Evolutionary conservation across 2,888 invertebrate species (phyloP), one percentile per base, ranked within the genome.

Genomic region (Mylabris sibirica): DNA sequence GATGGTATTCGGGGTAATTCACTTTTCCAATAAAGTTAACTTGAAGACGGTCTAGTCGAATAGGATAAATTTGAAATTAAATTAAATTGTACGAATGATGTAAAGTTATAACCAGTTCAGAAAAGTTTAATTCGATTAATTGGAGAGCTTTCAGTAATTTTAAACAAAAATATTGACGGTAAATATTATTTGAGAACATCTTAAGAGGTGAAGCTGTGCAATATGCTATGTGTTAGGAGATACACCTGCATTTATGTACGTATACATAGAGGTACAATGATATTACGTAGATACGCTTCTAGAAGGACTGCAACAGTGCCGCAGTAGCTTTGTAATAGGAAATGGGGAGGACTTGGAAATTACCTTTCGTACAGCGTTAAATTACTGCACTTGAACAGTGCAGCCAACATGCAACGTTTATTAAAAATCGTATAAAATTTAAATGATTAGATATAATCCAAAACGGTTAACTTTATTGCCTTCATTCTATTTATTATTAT

Each of bases 41-140:
- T 61, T 35, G 53, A 53, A 57, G 60, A 66, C 49, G 11, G 53
- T 49, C 49, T 49, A 20, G 20, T 49, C 20, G 49, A 49, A 49
- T 9, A n/a, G 2, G 17, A 20, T 17, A 11, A 5, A 9, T 53
- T 53, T 22, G 22, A 53, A 53, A 53, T 53, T 53, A 22, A 22
- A 53, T 22, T 53, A 53, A 53, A 53, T 53, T 53, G 22, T 30
- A 53, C 17, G 53, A 0, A 57, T 57, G 12, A 57, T 24, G 14
- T 57, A 57, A 12, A 24, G 12, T 14, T 14, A 57, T 12, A 5
- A 14, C 8, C 11, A 3, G 12, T 24, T 49, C 9, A 9, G 8
- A 20, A 44, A 44, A 44, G 44, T 44, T 44, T 44, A 44, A 44
- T 44, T 17, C 17, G 17, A 11, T 53, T 22, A 53, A 22, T 53